A percentile compares a stretch with the other conserved stretches of the same genome.
Evolutionary conservation across 2,113 vertebrate genomes (phyloP).

Genomic region (Eurypyga helias): DNA sequence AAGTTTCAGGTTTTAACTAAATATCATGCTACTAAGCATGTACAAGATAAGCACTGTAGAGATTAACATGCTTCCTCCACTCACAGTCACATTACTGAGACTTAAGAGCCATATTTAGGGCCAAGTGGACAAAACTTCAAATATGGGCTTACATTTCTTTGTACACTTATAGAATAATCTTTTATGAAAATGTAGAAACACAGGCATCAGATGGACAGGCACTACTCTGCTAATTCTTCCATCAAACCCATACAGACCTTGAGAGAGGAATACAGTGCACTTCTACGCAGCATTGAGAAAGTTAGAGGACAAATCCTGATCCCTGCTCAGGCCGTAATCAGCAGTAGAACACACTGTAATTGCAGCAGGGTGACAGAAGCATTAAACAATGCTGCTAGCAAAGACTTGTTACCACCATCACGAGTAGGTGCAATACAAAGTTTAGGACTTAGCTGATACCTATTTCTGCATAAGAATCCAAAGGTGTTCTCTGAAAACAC

Average conservation of each 20-base stretch:
- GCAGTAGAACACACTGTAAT: neutral
- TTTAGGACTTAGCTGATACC: neutral
- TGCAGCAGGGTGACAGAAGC: slow-evolving; percentile 5
- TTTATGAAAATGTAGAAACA: neutral
- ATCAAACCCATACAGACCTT: neutral
- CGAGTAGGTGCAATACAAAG: neutral
- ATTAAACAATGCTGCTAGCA: neutral
- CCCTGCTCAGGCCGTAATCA: neutral
- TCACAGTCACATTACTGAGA: neutral
- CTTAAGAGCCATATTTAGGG: neutral
- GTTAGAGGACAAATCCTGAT: neutral
- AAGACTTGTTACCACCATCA: neutral
- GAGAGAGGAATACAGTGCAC: neutral
- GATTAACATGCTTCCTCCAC: neutral
- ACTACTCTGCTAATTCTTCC: neutral
- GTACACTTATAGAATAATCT: neutral
- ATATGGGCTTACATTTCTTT: neutral
- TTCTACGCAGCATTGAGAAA: neutral
- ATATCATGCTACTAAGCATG: neutral
- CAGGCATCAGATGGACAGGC: neutral
- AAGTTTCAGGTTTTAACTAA: neutral
- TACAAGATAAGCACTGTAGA: neutral
- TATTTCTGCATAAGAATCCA: neutral
- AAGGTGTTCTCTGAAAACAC: neutral
- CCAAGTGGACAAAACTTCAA: neutral